Conservation (phyloP, 2,888 invertebrate genomes). For the Epinotia brunnichana region DNA sequence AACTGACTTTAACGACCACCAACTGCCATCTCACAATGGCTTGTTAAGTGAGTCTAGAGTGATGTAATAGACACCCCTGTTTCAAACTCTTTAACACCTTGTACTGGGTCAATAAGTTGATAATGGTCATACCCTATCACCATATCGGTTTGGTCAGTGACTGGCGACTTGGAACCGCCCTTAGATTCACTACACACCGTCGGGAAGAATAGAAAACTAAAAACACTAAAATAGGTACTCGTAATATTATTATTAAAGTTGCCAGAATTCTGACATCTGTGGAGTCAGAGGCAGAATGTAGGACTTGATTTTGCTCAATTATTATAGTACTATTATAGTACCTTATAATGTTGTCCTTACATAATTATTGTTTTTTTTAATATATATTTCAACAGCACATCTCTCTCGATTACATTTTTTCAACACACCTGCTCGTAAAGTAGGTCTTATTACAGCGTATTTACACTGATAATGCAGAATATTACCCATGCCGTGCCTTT, state of each 20-base stretch:
- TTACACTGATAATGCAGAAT: too few relatives aligned
- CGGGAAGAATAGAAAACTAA: slow-evolving; percentile 42
- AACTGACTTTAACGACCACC: slow-evolving; percentile 27
- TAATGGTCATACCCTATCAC: slow-evolving; percentile 70
- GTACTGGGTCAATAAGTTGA: slow-evolving; percentile 75
- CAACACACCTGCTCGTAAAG: too few relatives aligned
- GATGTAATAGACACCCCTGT: slow-evolving; percentile 42
- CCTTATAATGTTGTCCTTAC: too few relatives aligned
- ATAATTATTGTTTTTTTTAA: too few relatives aligned
- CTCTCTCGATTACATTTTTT: too few relatives aligned
- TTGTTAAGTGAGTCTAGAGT: slow-evolving; percentile 34
- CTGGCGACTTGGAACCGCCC: slow-evolving; percentile 74
- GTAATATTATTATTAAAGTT: not conserved
- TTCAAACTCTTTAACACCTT: slow-evolving; percentile 71
- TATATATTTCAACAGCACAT: too few relatives aligned
- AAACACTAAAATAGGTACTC: slow-evolving; percentile 36
- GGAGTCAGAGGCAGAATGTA: too few relatives aligned
- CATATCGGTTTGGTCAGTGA: slow-evolving; percentile 70
- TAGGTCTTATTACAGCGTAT: too few relatives aligned
- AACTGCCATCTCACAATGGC: slow-evolving; percentile 39
- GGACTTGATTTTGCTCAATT: too few relatives aligned
- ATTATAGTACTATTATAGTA: too few relatives aligned
- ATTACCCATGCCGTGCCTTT: too few relatives aligned
- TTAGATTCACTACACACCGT: slow-evolving; percentile 65
- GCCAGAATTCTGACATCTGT: not conserved